Evolutionary conservation across 2,797 vertebrate species (phyloP).

Genomic region (Emydoidea blandingii): DNA sequence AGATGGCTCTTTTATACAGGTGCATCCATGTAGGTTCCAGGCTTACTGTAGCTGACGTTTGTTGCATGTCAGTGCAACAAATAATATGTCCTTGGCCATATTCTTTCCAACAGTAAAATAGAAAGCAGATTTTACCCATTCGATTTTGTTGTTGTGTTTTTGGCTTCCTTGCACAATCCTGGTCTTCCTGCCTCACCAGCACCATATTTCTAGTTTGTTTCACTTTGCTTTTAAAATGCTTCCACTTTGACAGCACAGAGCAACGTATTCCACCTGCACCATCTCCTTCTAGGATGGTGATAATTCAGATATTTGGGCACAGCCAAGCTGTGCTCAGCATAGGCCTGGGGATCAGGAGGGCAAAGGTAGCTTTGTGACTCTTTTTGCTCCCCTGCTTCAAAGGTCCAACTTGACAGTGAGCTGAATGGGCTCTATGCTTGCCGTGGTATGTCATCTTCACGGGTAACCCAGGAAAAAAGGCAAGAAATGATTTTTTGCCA

Average conservation of each 20-base stretch:
- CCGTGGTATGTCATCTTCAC: too few relatives aligned
- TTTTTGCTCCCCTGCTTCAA: neutral
- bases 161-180: neutral
- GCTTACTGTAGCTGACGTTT: neutral
- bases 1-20: neutral
- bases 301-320: neutral
- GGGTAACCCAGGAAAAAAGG: too few relatives aligned
- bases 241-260: accelerated
- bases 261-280: neutral
- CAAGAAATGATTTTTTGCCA: too few relatives aligned
- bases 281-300: neutral
- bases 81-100: neutral
- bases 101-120: neutral
- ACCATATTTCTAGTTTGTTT: neutral
- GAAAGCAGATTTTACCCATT: neutral
- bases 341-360: neutral
- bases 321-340: neutral
- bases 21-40: neutral
- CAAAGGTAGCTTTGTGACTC: neutral
- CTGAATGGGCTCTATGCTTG: too few relatives aligned
- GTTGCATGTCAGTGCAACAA: neutral
- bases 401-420: neutral
- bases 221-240: neutral
- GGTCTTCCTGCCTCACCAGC: accelerated
- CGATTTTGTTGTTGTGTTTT: neutral